These are phyloP conservation scores for Hemicentrotus pulcherrimus DNA, from an alignment of 35 echinoderm and acorn worm genomes.

Conservation along the genomic window DNA sequence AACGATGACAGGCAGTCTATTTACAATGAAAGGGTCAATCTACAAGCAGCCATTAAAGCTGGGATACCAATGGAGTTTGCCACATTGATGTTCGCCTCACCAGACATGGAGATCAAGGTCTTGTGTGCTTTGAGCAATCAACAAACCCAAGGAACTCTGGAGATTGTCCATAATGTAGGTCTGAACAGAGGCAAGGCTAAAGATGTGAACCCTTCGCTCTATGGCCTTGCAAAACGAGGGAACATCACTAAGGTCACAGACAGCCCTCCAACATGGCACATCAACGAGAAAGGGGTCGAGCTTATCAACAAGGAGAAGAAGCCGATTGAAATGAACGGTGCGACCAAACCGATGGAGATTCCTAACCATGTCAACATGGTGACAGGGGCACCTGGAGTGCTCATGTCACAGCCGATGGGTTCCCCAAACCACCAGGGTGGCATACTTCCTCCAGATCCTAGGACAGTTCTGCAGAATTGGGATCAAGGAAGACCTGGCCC, in stretches of 20 bases:
- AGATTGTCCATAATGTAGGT: conserved; percentile 48
- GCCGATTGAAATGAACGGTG: not conserved
- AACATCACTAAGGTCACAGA: conserved; percentile 50
- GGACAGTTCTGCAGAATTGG: not conserved
- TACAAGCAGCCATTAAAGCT: not conserved
- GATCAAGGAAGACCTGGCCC: not conserved
- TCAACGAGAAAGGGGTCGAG: conserved; percentile 52
- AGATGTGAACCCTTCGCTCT: conserved; percentile 62
- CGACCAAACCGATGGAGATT: conserved; percentile 8
- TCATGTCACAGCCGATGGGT: not conserved
- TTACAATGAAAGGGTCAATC: not conserved
- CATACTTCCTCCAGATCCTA: conserved; percentile 2
- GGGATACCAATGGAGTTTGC: not conserved
- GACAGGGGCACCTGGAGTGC: not conserved
- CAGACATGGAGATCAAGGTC: conserved; percentile 48
- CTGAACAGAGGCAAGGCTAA: conserved; percentile 43
- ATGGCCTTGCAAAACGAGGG: conserved; percentile 49
- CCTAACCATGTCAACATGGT: not conserved
- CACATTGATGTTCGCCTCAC: not conserved
- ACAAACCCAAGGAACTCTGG: conserved; percentile 41
- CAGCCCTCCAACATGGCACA: conserved; percentile 58
- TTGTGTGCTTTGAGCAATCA: conserved; percentile 47
- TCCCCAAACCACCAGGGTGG: not conserved
- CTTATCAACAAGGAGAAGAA: conserved; percentile 26
- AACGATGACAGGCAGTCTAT: not conserved